Evolutionary conservation across 1,140 invertebrate species (phyloP).

Genomic region (Hyposmocoma kahamanoa): DNA sequence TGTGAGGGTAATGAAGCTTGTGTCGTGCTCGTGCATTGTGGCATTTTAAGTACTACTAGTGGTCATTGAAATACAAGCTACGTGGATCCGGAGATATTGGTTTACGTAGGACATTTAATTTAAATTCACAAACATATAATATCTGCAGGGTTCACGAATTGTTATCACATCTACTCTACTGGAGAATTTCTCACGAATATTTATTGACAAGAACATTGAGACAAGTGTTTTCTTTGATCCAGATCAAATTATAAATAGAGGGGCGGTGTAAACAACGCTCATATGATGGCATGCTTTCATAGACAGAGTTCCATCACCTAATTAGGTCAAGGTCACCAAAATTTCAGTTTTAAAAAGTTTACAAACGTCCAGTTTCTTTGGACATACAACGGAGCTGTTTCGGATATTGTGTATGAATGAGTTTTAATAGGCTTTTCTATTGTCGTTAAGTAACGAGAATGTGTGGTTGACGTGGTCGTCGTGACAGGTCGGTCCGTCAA

Average conservation of each 20-base stretch:
- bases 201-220: neutral
- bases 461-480: conserved; percentile 43
- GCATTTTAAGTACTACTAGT: neutral
- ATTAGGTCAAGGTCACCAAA: conserved; percentile 62
- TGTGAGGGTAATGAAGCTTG: conserved; percentile 47
- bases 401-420: conserved; percentile 9
- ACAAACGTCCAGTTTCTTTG: neutral
- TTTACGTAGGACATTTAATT: too few relatives aligned
- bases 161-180: neutral
- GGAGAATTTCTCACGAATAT: neutral
- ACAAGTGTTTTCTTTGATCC: neutral
- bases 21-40: conserved; percentile 31
- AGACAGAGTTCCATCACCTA: conserved; percentile 21
- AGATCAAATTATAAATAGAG: conserved; percentile 16
- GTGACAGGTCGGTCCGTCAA: conserved; percentile 68
- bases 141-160: neutral
- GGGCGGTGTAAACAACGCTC: conserved; percentile 13
- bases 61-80: too few relatives aligned
- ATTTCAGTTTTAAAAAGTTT: neutral
- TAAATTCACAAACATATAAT: neutral
- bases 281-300: conserved; percentile 16
- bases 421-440: conserved; percentile 26
- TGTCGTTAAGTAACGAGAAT: conserved; percentile 40
- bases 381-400: neutral
- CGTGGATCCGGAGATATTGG: too few relatives aligned